phyloP scores from a whole-genome alignment of 2,113 vertebrate species.

The Mirza zaza region DNA sequence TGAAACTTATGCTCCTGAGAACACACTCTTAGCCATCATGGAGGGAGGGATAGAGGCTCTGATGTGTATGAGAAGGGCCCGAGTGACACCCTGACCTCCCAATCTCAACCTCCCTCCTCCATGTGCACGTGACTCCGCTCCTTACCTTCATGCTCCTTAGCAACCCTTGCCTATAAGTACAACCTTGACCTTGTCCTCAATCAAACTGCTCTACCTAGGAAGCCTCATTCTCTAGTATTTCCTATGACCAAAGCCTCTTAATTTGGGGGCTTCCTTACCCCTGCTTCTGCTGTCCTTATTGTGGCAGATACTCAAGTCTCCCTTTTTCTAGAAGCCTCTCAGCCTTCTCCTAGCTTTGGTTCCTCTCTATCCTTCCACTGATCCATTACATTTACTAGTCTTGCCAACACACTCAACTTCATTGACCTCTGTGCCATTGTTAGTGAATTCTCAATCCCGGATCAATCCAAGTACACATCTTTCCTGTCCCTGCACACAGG shows the following conservation, averaged over 20 bases:
- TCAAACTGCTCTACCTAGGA: background rate
- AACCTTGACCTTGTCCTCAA: background rate
- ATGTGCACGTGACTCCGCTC: background rate
- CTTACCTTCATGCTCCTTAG: background rate
- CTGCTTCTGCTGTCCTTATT: background rate
- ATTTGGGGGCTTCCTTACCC: background rate
- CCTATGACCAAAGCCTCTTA: background rate
- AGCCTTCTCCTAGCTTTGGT: background rate
- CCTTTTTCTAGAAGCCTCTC: background rate
- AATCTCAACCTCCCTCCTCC: background rate
- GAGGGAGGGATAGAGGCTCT: background rate
- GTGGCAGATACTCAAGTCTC: background rate
- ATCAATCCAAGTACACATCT: background rate
- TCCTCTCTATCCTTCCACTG: background rate
- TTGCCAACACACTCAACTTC: background rate
- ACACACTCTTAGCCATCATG: background rate
- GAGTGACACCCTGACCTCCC: background rate
- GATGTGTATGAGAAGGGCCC: background rate
- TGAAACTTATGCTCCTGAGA: background rate
- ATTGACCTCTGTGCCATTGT: background rate
- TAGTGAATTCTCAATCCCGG: background rate
- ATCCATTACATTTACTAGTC: background rate
- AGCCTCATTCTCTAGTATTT: background rate
- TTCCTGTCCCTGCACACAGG: background rate
- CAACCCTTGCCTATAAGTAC: background rate